These are phyloP conservation scores for Theretra japonica DNA, from an alignment of 2,888 invertebrate species.

Conservation along the genomic window DNA sequence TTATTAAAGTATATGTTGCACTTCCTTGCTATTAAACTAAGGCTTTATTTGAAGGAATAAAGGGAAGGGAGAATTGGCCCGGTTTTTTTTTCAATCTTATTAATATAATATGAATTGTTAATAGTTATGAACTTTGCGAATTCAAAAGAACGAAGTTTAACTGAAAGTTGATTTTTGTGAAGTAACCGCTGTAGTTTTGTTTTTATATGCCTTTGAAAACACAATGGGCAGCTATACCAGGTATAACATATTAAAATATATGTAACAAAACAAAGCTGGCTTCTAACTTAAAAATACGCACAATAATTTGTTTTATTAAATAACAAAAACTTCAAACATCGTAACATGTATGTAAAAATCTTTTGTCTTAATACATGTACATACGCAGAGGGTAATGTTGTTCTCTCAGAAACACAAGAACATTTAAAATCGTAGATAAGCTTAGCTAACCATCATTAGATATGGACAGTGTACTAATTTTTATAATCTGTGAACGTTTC, in stretches of 20 bases:
- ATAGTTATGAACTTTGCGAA: no score
- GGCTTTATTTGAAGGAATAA: no score
- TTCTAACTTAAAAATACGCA: slow-evolving; percentile 24
- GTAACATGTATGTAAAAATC: slow-evolving; percentile 12
- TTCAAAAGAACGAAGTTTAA: no score
- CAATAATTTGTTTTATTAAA: slow-evolving; percentile 26
- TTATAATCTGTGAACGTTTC: not conserved
- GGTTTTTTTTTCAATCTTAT: no score
- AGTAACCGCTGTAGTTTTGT: no score
- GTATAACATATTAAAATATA: not conserved
- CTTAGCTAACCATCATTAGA: not conserved
- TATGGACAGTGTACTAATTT: not conserved
- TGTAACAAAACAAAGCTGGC: slow-evolving; percentile 33
- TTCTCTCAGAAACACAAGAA: not conserved
- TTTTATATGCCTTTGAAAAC: no score
- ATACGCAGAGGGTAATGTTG: not conserved
- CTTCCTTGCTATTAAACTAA: no score
- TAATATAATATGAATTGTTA: no score
- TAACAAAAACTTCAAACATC: slow-evolving; percentile 3
- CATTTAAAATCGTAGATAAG: not conserved
- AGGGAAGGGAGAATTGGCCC: no score
- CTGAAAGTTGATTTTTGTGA: no score
- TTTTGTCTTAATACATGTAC: slow-evolving; percentile 13
- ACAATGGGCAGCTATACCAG: no score
- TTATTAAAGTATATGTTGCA: no score